Evolutionary conservation across 2,888 invertebrate genomes (phyloP).

Genomic region (Onchidella celtica): DNA sequence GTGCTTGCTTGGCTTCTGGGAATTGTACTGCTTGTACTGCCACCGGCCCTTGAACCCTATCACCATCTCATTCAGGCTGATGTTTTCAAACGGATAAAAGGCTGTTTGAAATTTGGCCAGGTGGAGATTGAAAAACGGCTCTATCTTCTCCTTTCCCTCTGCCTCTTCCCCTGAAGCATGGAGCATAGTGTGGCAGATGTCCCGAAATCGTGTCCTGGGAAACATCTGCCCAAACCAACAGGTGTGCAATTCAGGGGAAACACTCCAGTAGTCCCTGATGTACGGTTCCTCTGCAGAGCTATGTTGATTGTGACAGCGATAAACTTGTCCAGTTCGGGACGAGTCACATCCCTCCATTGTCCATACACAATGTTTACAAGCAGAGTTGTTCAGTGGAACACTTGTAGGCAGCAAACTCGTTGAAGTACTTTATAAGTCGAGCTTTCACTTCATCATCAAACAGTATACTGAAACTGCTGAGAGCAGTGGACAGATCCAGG

Average conservation of each 20-base stretch:
- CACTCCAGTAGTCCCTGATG: background rate
- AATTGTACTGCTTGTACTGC: conserved; percentile 26
- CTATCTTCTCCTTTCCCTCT: conserved; percentile 4
- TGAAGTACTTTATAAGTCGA: background rate
- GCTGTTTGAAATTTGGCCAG: background rate
- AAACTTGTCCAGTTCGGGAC: conserved; percentile 9
- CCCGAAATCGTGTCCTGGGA: background rate
- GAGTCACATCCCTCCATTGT: background rate
- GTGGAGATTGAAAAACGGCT: background rate
- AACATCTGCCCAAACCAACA: conserved; percentile 14
- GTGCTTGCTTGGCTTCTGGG: conserved; percentile 18
- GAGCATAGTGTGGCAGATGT: background rate
- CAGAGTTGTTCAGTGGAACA: too few species aligned
- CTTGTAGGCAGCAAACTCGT: conserved; percentile 9
- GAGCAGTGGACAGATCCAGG: background rate
- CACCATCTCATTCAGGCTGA: conserved; percentile 29
- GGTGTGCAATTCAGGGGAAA: background rate
- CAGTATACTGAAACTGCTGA: background rate
- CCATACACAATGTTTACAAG: too few species aligned
- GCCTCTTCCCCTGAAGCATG: conserved; percentile 6
- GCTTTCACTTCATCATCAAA: conserved; percentile 26
- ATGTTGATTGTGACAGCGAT: conserved; percentile 7
- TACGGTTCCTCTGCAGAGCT: background rate
- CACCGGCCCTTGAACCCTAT: conserved; percentile 29
- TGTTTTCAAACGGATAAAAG: conserved; percentile 19